phyloP scores from a whole-genome alignment of 2,888 invertebrate species.

The Zaprionus lineosus region DNA sequence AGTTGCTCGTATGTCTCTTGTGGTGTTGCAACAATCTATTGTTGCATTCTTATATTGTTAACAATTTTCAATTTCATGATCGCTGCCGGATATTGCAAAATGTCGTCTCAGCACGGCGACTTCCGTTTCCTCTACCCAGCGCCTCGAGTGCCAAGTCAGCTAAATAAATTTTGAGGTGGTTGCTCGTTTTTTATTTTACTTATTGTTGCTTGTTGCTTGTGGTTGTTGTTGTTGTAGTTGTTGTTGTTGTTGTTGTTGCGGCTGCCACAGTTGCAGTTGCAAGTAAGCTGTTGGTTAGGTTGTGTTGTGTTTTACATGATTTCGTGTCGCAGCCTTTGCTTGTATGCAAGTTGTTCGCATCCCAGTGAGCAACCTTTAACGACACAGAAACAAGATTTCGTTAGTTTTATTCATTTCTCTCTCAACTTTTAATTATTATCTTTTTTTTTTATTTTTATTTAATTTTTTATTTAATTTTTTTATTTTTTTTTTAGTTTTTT shows the following conservation, averaged over 20 bases:
- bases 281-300: conserved; percentile 33
- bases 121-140: conserved; percentile 45
- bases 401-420: conserved; percentile 73
- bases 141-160: conserved; percentile 2
- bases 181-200: conserved; percentile 35
- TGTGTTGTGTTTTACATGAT: conserved; percentile 48
- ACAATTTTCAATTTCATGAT: conserved; percentile 43
- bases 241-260: conserved; percentile 18
- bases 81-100: conserved; percentile 53
- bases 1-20: neutral
- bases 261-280: conserved; percentile 22
- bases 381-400: conserved; percentile 85
- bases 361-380: conserved; percentile 85
- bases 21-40: conserved; percentile 16
- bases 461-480: conserved; percentile 36
- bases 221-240: conserved; percentile 13
- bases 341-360: conserved; percentile 74
- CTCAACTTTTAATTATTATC: conserved; percentile 26
- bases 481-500: conserved; percentile 25
- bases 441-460: conserved; percentile 14
- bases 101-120: conserved; percentile 41
- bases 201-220: no score
- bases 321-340: conserved; percentile 52
- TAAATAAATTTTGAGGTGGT: conserved; percentile 30
- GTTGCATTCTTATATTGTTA: conserved; percentile 24